These are phyloP conservation scores for Trichonephila inaurata DNA, from an alignment of 1,140 invertebrate genomes.

Conservation along the genomic window DNA sequence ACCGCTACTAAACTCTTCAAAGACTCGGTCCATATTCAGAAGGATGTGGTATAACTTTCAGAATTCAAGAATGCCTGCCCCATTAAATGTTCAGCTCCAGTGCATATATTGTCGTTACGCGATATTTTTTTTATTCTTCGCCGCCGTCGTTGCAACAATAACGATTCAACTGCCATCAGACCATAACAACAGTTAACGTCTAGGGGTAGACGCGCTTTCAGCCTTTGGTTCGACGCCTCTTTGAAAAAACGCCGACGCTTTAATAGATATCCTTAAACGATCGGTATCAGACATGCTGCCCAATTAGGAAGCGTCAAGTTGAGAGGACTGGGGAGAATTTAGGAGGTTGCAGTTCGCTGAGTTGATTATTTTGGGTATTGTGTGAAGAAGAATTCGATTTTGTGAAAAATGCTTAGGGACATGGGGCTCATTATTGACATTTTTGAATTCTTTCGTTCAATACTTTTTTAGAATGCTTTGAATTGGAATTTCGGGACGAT, in stretches of 20 bases:
- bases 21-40: background rate
- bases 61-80: background rate
- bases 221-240: conserved; percentile 20
- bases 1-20: background rate
- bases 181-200: conserved; percentile 37
- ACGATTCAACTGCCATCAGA: background rate
- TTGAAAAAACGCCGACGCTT: conserved; percentile 26
- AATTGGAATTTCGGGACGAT: too few relatives aligned
- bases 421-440: too few relatives aligned
- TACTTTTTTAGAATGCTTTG: too few relatives aligned
- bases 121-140: background rate
- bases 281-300: conserved; percentile 20
- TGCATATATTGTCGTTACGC: conserved; percentile 27
- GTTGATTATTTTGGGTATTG: background rate
- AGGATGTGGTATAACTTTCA: background rate
- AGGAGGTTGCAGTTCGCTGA: background rate
- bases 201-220: conserved; percentile 5
- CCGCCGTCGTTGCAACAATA: background rate
- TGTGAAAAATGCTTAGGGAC: too few relatives aligned
- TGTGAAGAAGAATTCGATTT: background rate
- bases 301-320: background rate
- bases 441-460: too few relatives aligned
- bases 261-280: conserved; percentile 27
- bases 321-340: background rate
- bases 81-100: conserved; percentile 15